Conservation (phyloP, 2,888 invertebrate species). For the Cynaeus angustus region DNA sequence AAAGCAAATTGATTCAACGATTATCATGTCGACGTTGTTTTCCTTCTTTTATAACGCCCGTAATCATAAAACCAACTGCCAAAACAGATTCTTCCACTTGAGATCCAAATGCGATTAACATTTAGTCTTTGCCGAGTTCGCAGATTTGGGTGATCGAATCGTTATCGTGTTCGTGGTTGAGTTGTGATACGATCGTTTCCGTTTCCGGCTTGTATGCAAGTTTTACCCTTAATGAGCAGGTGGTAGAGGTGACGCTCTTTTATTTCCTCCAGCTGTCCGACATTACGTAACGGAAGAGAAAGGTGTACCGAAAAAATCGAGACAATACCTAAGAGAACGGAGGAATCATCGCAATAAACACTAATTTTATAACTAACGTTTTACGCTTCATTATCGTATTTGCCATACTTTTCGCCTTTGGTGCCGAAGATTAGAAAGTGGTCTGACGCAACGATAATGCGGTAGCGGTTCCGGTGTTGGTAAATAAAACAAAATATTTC, state of each 20-base stretch:
- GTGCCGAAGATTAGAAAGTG: conserved; percentile 1
- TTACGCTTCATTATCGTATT: conserved; percentile 13
- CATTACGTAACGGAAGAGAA: conserved; percentile 20
- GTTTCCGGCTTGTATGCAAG: conserved; percentile 11
- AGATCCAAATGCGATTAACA: not conserved
- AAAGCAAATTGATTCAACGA: conserved; percentile 24
- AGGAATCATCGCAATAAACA: conserved; percentile 9
- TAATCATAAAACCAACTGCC: not conserved
- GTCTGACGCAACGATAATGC: not conserved
- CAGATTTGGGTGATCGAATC: not conserved
- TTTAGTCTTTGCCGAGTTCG: no score
- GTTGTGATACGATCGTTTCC: conserved; percentile 19
- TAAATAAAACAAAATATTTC: no score
- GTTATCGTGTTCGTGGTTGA: conserved; percentile 7
- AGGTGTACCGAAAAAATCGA: conserved; percentile 6
- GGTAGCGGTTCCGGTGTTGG: conserved; percentile 1
- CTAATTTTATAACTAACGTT: not conserved
- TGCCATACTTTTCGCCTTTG: not conserved
- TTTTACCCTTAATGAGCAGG: conserved; percentile 7
- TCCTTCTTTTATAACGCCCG: conserved; percentile 3
- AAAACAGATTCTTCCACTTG: not conserved
- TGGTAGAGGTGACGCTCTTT: not conserved
- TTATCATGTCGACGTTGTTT: conserved; percentile 12
- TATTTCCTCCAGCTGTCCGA: conserved; percentile 12
- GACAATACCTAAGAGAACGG: not conserved